Evolutionary conservation across 2,888 invertebrate species (phyloP), one percentile per base, ranked within the genome.

Genomic region (Gymnoscelis rufifasciata): DNA sequence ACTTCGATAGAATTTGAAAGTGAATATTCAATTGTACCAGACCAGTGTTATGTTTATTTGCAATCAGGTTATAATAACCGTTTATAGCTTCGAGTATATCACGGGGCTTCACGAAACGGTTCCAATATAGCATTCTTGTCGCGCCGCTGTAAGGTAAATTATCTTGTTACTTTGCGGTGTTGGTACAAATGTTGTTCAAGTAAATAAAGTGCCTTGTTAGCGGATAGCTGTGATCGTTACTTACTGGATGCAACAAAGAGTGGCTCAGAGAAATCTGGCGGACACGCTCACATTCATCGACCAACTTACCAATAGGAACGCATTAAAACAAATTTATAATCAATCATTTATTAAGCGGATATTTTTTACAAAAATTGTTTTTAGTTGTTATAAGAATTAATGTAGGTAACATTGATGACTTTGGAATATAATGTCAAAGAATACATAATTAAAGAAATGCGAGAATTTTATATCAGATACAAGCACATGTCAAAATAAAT

Each of bases 241-340:
- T 14, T 13, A 13, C 13, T 31, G 13, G 14, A 31, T n/a, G 31
- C 31, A 13, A 31, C 13, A 7, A 31, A 60, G 55, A 59, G 64
- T 52, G 52, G 45, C 51, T 45, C 50, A 54, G 71, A 66, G 73
- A 74, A 74, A 73, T 71, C 73, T 55, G 37, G 59, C 63, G 60
- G 59, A 59, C 58, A 60, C 63, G 62, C 62, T 61, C 57, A 62
- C 62, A 60, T 58, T 62, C 62, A 55, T 66, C 65, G 69, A 56
- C 69, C 71, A 67, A 73, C 71, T 71, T 69, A 63, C 57, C 62
- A 64, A 66, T 60, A 62, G 47, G 44, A 52, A 41, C 51, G 56
- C 46, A 68, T 61, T 61, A 60, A 68, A 66, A 69, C 64, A 33
- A 51, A 47, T 31, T 52, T 44, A 52, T 37, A 24, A 33, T 52